Percentiles rank a stretch among this genome's conserved stretches.
These are phyloP conservation scores for Andrena flavipes DNA, from an alignment of 2,888 invertebrate species.

Conservation along the genomic window DNA sequence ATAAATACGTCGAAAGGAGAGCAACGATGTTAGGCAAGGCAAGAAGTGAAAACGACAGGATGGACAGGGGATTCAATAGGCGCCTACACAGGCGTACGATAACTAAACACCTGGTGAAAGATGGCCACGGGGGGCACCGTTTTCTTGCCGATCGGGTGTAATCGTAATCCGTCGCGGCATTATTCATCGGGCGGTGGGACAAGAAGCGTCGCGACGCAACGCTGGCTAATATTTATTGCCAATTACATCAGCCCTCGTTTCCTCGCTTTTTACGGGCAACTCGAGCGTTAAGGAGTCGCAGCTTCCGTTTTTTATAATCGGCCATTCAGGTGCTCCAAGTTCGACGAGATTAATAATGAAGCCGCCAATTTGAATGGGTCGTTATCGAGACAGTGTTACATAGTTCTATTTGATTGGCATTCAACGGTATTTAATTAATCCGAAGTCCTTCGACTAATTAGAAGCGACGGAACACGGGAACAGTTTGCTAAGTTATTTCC, in stretches of 20 bases:
- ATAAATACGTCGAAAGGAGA: conserved; percentile 49
- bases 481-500: no score
- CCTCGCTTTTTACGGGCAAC: conserved; percentile 3
- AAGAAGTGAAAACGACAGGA: conserved; percentile 52
- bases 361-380: conserved; percentile 13
- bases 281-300: conserved; percentile 5
- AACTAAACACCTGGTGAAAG: conserved; percentile 34
- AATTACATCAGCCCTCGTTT: conserved; percentile 12
- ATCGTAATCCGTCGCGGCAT: conserved; percentile 24
- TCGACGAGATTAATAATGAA: conserved; percentile 9
- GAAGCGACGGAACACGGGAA: conserved; percentile 7
- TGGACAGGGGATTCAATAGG: conserved; percentile 37
- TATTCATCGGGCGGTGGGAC: conserved; percentile 16
- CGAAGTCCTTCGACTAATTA: conserved; percentile 16
- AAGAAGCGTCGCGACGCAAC: conserved; percentile 10
- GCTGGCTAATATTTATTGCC: conserved; percentile 48
- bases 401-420: conserved; percentile 12
- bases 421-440: conserved; percentile 38
- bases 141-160: conserved; percentile 3
- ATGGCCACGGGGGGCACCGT: conserved; percentile 7
- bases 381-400: conserved; percentile 18
- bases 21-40: conserved; percentile 16
- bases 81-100: conserved; percentile 14
- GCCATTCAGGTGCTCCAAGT: not conserved
- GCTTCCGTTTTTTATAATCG: not conserved